phyloP scores from a whole-genome alignment of 2,113 vertebrate species.

The Lipophrys pholis region DNA sequence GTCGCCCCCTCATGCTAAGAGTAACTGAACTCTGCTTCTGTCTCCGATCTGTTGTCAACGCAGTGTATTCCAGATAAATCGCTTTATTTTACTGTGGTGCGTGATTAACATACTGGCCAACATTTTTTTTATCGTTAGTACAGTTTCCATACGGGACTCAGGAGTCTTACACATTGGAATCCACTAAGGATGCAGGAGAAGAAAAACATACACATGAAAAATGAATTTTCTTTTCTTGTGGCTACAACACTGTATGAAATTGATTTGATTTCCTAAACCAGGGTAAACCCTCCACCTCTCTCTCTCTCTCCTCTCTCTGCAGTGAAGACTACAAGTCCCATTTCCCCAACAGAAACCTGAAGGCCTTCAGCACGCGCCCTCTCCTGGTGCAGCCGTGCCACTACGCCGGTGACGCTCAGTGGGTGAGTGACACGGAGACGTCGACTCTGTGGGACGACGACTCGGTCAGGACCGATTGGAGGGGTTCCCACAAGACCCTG shows the following conservation, averaged over 20 bases:
- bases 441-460: slow-evolving; percentile 97
- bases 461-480: slow-evolving; percentile 88
- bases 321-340: slow-evolving; percentile 92
- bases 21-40: slow-evolving; percentile 12
- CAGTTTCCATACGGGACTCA: no score
- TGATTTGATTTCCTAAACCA: background rate
- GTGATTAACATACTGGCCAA: no score
- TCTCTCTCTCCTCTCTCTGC: slow-evolving; percentile 29
- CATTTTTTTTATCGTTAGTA: no score
- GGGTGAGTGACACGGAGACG: slow-evolving; percentile 97
- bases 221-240: no score
- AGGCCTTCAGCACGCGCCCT: slow-evolving; percentile 88
- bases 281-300: background rate
- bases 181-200: no score
- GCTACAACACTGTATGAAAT: background rate
- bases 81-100: background rate
- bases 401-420: slow-evolving; percentile 90
- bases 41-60: slow-evolving; percentile 1
- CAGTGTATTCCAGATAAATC: background rate
- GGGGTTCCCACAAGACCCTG: slow-evolving; percentile 90
- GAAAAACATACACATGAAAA: no score
- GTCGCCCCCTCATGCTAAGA: slow-evolving; percentile 34
- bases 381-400: slow-evolving; percentile 93
- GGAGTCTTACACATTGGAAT: no score
- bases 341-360: slow-evolving; percentile 88